Conservation (phyloP, 1,140 invertebrate species). For the Euglossa dilemma region DNA sequence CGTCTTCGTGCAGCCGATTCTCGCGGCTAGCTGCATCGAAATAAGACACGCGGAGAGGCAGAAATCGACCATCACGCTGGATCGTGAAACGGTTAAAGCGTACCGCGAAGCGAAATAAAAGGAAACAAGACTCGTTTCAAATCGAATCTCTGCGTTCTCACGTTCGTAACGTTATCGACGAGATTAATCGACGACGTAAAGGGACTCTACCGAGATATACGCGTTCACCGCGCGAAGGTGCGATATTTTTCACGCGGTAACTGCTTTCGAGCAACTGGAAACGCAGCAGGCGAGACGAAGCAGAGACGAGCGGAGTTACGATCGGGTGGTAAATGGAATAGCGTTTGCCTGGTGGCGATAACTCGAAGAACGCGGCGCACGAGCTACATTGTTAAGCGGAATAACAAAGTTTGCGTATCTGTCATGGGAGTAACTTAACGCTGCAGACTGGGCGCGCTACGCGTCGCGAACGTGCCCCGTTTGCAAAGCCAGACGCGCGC, state of each 20-base stretch:
- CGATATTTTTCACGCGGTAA: too few species aligned
- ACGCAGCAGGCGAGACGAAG: background rate
- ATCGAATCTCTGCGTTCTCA: too few species aligned
- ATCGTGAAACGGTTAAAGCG: too few species aligned
- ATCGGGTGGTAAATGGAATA: background rate
- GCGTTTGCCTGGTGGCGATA: background rate
- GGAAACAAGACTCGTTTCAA: too few species aligned
- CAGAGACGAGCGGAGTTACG: background rate
- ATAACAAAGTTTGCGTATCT: conserved; percentile 16
- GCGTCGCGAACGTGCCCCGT: background rate
- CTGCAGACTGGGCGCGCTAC: background rate
- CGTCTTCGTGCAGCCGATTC: background rate
- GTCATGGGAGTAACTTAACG: background rate
- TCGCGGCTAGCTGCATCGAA: background rate
- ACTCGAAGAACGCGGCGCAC: conserved; percentile 38
- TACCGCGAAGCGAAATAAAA: too few species aligned
- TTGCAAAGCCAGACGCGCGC: too few species aligned
- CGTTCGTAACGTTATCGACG: too few species aligned
- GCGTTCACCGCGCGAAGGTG: too few species aligned
- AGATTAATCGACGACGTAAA: too few species aligned
- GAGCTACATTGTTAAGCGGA: conserved; percentile 11
- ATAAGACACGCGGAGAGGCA: background rate
- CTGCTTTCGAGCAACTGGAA: background rate
- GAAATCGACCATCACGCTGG: too few species aligned
- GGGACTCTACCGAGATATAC: too few species aligned